Conservation (phyloP, 2,888 invertebrate species). For the Athrips mouffetella region DNA sequence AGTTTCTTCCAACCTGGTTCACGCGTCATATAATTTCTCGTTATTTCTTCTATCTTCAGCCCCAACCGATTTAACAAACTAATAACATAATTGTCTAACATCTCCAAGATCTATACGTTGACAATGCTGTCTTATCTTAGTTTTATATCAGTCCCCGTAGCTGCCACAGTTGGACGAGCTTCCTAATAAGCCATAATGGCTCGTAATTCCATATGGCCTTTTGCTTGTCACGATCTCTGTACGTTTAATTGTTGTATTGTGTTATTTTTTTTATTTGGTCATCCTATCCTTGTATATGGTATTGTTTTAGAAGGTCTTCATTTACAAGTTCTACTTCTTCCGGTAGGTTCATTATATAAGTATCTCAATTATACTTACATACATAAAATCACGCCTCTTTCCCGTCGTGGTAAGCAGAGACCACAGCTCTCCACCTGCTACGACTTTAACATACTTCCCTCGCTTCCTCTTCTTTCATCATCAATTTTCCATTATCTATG, state of each 20-base stretch:
- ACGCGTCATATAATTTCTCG: constrained; percentile 9
- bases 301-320: constrained; percentile 16
- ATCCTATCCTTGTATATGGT: constrained; percentile 24
- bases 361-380: too few relatives aligned
- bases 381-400: too few relatives aligned
- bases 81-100: constrained; percentile 35
- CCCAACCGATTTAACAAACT: constrained; percentile 35
- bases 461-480: too few relatives aligned
- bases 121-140: constrained; percentile 29
- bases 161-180: constrained; percentile 48
- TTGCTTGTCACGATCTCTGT: constrained; percentile 52
- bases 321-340: too few relatives aligned
- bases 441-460: too few relatives aligned
- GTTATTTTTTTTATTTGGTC: constrained; percentile 24
- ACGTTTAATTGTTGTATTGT: constrained; percentile 42
- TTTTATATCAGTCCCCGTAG: constrained; percentile 43
- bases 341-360: too few relatives aligned
- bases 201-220: constrained; percentile 48
- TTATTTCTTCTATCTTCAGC: constrained; percentile 20
- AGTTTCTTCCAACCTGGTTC: background rate
- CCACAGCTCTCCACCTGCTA: too few relatives aligned
- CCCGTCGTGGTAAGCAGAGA: too few relatives aligned
- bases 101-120: constrained; percentile 24
- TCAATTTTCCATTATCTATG: too few relatives aligned
- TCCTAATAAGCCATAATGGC: constrained; percentile 40